phyloP scores from a whole-genome alignment of 1,140 invertebrate genomes.

The Drosophila baimaii region DNA sequence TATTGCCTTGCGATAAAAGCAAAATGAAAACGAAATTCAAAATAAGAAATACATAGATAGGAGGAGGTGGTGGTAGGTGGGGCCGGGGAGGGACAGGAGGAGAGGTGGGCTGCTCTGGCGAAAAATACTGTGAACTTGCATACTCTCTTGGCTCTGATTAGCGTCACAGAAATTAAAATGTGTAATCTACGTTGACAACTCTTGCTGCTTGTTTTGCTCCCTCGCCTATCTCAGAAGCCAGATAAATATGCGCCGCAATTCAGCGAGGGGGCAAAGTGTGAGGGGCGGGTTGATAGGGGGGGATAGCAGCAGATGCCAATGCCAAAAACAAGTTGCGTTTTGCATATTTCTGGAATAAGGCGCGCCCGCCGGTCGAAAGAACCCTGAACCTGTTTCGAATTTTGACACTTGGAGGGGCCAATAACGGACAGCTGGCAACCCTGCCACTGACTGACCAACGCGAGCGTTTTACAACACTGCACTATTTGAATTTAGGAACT shows the following conservation, averaged over 20 bases:
- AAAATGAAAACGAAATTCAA: slow-evolving; percentile 72
- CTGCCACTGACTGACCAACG: slow-evolving; percentile 1
- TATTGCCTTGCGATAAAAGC: slow-evolving; percentile 57
- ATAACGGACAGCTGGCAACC: not conserved
- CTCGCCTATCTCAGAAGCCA: slow-evolving; percentile 58
- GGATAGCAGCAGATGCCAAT: not conserved
- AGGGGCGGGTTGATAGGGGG: slow-evolving; percentile 5
- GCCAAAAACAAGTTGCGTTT: slow-evolving; percentile 19
- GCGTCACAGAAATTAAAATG: slow-evolving; percentile 52
- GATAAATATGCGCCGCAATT: slow-evolving; percentile 43
- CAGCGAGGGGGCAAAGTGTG: slow-evolving; percentile 15
- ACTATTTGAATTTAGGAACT: not conserved
- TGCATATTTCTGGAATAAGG: slow-evolving; percentile 11
- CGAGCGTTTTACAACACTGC: slow-evolving; percentile 6
- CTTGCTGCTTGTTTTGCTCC: slow-evolving; percentile 37
- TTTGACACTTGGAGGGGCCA: not conserved
- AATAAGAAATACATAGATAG: slow-evolving; percentile 23
- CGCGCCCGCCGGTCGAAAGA: not conserved
- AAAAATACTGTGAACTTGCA: slow-evolving; percentile 24
- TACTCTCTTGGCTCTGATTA: slow-evolving; percentile 61
- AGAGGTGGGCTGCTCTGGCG: slow-evolving; percentile 3
- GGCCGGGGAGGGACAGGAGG: not conserved
- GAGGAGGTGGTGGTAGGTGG: not conserved
- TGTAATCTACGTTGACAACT: slow-evolving; percentile 53
- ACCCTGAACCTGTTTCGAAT: not conserved